Conservation (phyloP, 2,113 vertebrate genomes). For the Tachysurus fulvidraco region DNA sequence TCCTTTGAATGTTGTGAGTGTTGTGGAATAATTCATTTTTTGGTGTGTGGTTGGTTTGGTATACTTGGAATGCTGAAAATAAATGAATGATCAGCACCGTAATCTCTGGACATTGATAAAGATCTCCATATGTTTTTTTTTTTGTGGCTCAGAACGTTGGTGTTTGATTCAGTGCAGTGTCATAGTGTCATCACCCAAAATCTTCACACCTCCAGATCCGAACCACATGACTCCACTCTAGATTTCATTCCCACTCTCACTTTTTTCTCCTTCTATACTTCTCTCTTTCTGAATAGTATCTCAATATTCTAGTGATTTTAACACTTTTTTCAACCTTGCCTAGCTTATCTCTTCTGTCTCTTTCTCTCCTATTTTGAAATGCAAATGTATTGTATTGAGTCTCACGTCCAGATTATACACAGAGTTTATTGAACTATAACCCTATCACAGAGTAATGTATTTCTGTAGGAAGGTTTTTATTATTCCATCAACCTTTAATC, state of each 20-base stretch:
- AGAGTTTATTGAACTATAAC: neutral
- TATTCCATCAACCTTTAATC: neutral
- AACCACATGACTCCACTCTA: constrained; percentile 7
- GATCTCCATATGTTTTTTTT: neutral
- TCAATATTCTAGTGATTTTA: neutral
- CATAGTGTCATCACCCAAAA: neutral
- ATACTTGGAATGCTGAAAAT: neutral
- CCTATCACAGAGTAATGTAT: neutral
- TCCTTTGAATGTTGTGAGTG: neutral
- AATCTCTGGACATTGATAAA: no score
- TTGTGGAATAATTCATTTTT: neutral
- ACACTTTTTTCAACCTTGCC: neutral
- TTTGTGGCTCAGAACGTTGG: neutral
- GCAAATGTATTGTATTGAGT: neutral
- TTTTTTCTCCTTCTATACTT: neutral
- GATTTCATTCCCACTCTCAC: neutral
- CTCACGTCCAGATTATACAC: neutral
- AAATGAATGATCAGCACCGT: no score
- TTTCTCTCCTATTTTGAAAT: neutral
- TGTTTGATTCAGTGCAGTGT: constrained; percentile 15
- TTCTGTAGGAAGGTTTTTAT: neutral
- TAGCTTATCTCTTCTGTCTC: neutral
- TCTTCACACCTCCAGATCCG: constrained; percentile 1
- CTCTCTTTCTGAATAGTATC: neutral
- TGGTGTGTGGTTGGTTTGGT: neutral